phyloP scores from a whole-genome alignment of 2,797 vertebrate genomes.

The Enteromius afrohamiltoni region DNA sequence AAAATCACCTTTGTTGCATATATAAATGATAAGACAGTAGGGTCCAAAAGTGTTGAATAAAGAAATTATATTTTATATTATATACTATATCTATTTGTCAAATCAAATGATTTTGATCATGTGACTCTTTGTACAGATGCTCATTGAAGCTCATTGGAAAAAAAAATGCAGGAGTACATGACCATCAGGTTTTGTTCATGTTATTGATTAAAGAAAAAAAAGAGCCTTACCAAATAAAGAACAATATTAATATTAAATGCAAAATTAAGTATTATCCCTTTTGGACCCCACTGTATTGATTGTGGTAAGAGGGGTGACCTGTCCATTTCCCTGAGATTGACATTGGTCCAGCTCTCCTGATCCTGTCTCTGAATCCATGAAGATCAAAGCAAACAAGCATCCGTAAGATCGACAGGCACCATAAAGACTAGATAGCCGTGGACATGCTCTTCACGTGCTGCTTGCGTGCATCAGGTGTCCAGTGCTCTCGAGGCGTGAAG shows the following conservation, averaged over 20 bases:
- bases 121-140: neutral
- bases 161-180: neutral
- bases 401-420: neutral
- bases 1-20: neutral
- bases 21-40: neutral
- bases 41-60: neutral
- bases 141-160: neutral
- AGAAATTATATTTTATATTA: neutral
- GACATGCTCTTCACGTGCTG: constrained; percentile 9
- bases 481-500: constrained; percentile 24
- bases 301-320: constrained; percentile 12
- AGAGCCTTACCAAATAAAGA: neutral
- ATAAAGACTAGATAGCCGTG: neutral
- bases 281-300: neutral
- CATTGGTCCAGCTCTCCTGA: constrained; percentile 4
- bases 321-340: constrained; percentile 42
- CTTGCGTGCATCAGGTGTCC: neutral
- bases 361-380: neutral
- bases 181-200: neutral
- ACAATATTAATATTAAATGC: neutral
- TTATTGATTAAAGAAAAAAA: neutral
- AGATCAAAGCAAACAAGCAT: constrained; percentile 8
- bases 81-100: neutral
- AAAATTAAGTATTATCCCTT: neutral
- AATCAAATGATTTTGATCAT: neutral